Percentiles rank a stretch among this genome's conserved stretches.
These are phyloP conservation scores for Cheiracanthium punctorium DNA, from an alignment of 2,888 invertebrate genomes.

Conservation along the genomic window DNA sequence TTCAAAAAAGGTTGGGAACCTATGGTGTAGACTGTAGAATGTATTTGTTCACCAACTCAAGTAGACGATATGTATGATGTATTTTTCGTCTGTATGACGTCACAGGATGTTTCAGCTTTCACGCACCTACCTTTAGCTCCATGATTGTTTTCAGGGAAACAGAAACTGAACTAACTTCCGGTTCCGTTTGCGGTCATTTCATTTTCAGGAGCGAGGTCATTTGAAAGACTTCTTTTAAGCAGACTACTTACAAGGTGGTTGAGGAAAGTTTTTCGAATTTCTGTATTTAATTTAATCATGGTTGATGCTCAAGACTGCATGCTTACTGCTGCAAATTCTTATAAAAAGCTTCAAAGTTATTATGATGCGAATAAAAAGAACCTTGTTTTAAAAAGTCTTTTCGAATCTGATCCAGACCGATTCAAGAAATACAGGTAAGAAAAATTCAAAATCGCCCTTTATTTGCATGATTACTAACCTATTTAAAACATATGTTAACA, in stretches of 20 bases:
- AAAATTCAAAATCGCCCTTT: not conserved
- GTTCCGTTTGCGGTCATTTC: conserved; percentile 28
- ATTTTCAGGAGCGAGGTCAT: conserved; percentile 37
- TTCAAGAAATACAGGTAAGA: conserved; percentile 92
- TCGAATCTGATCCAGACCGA: conserved; percentile 86
- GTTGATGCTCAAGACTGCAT: conserved; percentile 30
- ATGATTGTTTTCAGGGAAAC: too few relatives aligned
- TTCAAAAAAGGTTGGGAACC: too few relatives aligned
- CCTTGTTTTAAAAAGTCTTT: conserved; percentile 88
- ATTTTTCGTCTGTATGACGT: too few relatives aligned
- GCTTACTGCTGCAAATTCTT: conserved; percentile 83
- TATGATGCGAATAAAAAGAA: conserved; percentile 84
- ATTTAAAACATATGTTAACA: not conserved
- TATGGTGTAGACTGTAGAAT: too few relatives aligned
- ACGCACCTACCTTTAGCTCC: too few relatives aligned
- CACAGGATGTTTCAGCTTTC: too few relatives aligned
- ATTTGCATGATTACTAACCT: not conserved
- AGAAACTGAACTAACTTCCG: too few relatives aligned
- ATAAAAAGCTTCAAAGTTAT: conserved; percentile 85
- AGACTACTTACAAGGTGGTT: not conserved
- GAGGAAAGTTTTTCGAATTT: not conserved
- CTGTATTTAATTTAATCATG: conserved; percentile 14
- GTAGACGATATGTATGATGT: too few relatives aligned
- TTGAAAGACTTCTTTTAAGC: conserved; percentile 47
- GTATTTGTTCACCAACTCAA: too few relatives aligned